These are phyloP conservation scores for Cynodonichthys magdalenae DNA, from an alignment of 2,797 vertebrate genomes.

Conservation along the genomic window DNA sequence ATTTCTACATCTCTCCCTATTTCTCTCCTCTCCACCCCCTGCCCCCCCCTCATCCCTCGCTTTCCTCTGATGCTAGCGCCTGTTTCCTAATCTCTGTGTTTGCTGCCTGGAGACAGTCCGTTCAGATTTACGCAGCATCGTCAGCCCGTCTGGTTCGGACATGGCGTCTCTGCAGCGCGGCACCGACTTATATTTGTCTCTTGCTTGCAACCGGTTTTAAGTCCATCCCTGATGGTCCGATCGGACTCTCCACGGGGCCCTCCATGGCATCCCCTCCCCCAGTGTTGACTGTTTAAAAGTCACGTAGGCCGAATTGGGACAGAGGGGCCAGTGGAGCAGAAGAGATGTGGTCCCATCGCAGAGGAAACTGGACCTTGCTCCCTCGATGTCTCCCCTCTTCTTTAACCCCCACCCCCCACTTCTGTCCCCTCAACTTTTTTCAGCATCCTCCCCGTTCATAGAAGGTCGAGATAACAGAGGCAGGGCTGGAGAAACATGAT, in stretches of 20 bases:
- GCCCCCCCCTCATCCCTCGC: slow-evolving; percentile 58
- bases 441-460: slow-evolving; percentile 5
- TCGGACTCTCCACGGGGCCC: slow-evolving; percentile 31
- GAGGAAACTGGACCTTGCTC: slow-evolving; percentile 54
- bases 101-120: slow-evolving; percentile 69
- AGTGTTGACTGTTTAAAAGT: slow-evolving; percentile 77
- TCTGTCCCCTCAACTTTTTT: slow-evolving; percentile 42
- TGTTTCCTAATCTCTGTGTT: slow-evolving; percentile 70
- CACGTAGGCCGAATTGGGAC: slow-evolving; percentile 79
- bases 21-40: slow-evolving; percentile 57
- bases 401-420: slow-evolving; percentile 45
- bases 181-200: slow-evolving; percentile 57
- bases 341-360: slow-evolving; percentile 69
- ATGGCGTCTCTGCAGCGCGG: slow-evolving; percentile 43
- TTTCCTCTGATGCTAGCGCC: slow-evolving; percentile 69
- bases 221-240: slow-evolving; percentile 33
- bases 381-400: slow-evolving; percentile 28
- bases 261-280: slow-evolving; percentile 63
- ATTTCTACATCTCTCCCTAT: slow-evolving; percentile 77
- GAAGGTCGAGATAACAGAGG: slow-evolving; percentile 21
- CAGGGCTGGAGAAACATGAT: slow-evolving; percentile 54
- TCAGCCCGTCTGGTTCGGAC: slow-evolving; percentile 64
- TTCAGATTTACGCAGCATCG: slow-evolving; percentile 69
- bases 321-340: slow-evolving; percentile 80
- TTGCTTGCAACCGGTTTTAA: slow-evolving; percentile 55